phyloP scores from a whole-genome alignment of 2,113 vertebrate genomes.

The Cryptoleucopteryx plumbea region DNA sequence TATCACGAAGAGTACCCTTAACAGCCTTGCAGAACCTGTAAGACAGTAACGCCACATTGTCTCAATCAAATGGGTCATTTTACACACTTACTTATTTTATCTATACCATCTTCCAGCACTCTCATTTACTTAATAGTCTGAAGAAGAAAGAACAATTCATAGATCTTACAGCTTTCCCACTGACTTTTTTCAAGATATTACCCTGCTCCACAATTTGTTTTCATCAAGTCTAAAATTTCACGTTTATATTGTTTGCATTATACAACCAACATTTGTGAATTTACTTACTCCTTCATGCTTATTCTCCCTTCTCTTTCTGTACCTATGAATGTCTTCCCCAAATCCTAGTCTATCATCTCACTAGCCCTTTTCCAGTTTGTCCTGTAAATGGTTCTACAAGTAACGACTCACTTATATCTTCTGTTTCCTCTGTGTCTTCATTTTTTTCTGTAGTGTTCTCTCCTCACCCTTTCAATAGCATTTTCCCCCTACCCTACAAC shows the following conservation, averaged over 20 bases:
- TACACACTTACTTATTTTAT: not conserved
- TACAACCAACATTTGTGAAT: not conserved
- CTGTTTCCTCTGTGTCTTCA: accelerated
- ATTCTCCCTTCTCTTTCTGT: not conserved
- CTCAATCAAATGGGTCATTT: not conserved
- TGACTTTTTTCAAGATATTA: not conserved
- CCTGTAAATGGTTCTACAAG: not conserved
- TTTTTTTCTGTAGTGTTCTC: not conserved
- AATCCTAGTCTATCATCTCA: not conserved
- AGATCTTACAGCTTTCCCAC: not conserved
- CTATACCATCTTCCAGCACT: not conserved
- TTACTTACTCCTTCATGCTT: not conserved
- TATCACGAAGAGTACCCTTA: not conserved
- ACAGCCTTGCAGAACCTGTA: not conserved
- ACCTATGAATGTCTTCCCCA: not conserved
- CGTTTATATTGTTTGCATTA: not conserved
- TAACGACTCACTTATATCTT: not conserved
- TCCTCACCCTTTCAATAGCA: not conserved
- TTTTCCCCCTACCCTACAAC: not conserved
- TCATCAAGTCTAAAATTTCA: not conserved
- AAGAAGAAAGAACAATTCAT: not conserved
- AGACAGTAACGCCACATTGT: not conserved
- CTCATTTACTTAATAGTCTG: not conserved
- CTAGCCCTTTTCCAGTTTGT: not conserved
- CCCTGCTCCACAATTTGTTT: not conserved